A percentile compares a stretch with the other conserved stretches of the same genome.
Evolutionary conservation across 1,140 invertebrate genomes (phyloP).

Genomic region (Drosophila takahashii): DNA sequence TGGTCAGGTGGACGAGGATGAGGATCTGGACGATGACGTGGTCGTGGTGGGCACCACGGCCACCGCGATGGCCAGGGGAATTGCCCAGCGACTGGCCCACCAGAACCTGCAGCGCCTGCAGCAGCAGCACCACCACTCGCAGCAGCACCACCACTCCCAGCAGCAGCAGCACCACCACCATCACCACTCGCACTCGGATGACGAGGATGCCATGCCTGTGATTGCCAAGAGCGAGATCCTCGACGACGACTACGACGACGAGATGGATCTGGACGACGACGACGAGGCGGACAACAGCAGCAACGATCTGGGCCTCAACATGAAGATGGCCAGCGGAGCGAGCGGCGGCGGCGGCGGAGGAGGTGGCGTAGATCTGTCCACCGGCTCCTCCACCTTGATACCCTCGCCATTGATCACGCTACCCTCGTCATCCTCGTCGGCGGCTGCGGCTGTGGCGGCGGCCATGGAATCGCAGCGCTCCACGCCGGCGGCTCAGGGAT

Average conservation of each 20-base stretch:
- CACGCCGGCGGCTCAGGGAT: slow-evolving; percentile 37
- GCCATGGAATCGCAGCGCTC: slow-evolving; percentile 67
- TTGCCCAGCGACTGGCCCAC: slow-evolving; percentile 61
- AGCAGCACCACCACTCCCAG: slow-evolving; percentile 21
- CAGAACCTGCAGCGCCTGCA: slow-evolving; percentile 41
- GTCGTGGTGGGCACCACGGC: slow-evolving; percentile 39
- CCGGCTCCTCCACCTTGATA: slow-evolving; percentile 74
- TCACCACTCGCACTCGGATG: slow-evolving; percentile 28
- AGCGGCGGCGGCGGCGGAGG: slow-evolving; percentile 40
- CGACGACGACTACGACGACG: slow-evolving; percentile 78
- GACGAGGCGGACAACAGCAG: slow-evolving; percentile 80
- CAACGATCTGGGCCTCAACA: slow-evolving; percentile 82
- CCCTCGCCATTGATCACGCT: slow-evolving; percentile 68
- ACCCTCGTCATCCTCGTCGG: slow-evolving; percentile 67
- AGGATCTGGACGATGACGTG: slow-evolving; percentile 49
- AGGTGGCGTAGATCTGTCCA: slow-evolving; percentile 66
- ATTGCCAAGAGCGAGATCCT: slow-evolving; percentile 66
- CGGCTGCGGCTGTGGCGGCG: slow-evolving; percentile 49
- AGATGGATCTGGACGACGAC: slow-evolving; percentile 81
- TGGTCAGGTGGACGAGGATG: slow-evolving; percentile 25
- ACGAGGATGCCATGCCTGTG: slow-evolving; percentile 54
- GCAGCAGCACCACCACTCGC: slow-evolving; percentile 24
- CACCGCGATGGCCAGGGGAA: slow-evolving; percentile 47
- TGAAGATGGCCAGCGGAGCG: slow-evolving; percentile 67
- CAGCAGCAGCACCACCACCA: slow-evolving; percentile 24